A percentile compares a stretch with the other conserved stretches of the same genome.
phyloP scores from a whole-genome alignment of 2,113 vertebrate species.

The Ceratotherium simum region DNA sequence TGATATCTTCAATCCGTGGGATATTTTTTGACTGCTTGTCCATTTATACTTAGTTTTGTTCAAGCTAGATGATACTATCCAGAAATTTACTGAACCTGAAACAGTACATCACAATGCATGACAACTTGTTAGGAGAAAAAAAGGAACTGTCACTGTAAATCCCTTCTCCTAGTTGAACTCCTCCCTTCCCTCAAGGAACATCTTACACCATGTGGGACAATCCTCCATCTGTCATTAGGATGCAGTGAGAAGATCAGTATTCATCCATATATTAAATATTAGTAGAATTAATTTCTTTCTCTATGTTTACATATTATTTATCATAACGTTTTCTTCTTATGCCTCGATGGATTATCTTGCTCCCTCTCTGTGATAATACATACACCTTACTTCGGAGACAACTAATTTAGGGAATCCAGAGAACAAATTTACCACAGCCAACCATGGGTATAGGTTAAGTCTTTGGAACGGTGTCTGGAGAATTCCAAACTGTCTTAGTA shows the following conservation, averaged over 20 bases:
- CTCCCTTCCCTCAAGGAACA: fast-evolving
- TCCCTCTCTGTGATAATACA: not conserved
- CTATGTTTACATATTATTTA: not conserved
- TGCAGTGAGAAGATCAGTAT: not conserved
- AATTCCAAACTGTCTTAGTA: not conserved
- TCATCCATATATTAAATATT: not conserved
- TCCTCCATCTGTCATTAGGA: not conserved
- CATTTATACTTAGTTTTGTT: not conserved
- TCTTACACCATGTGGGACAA: not conserved
- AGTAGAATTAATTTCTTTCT: not conserved
- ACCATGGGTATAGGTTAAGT: fast-evolving
- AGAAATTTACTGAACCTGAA: not conserved
- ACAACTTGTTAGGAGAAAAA: not conserved
- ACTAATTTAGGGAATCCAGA: not conserved
- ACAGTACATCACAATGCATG: not conserved
- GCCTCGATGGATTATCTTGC: not conserved
- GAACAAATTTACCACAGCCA: not conserved
- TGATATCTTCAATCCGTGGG: not conserved
- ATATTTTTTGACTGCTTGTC: not conserved
- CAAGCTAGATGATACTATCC: not conserved
- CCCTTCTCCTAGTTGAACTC: not conserved
- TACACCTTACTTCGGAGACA: not conserved
- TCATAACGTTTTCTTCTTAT: not conserved
- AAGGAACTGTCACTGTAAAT: not conserved
- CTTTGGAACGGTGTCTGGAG: not conserved